Evolutionary conservation across 2,113 vertebrate species (phyloP).

Genomic region (Heterocephalus glaber): DNA sequence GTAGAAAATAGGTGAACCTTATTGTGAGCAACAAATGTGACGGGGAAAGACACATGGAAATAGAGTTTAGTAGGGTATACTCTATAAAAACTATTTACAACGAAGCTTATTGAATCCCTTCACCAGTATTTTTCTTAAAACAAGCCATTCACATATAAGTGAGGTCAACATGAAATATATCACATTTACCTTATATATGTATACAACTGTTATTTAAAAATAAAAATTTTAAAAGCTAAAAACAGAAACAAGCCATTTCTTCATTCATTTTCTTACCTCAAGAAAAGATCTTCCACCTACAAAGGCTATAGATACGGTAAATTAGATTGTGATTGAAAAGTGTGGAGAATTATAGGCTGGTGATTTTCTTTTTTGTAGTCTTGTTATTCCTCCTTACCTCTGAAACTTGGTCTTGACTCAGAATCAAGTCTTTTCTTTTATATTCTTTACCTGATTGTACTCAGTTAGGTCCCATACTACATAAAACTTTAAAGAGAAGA

Average conservation of each 20-base stretch:
- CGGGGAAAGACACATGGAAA: neutral
- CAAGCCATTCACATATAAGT: neutral
- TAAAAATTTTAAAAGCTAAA: neutral
- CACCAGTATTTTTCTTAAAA: neutral
- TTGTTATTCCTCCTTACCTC: neutral
- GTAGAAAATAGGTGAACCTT: neutral
- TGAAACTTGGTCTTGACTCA: conserved; percentile 58
- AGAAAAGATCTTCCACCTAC: neutral
- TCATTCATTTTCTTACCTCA: neutral
- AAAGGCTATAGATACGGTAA: neutral
- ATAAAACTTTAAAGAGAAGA: conserved; percentile 57
- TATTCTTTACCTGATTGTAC: conserved; percentile 66
- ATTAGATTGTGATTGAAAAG: neutral
- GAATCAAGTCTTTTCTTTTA: conserved; percentile 32
- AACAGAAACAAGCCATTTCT: neutral
- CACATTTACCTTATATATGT: neutral
- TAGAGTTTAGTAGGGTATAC: neutral
- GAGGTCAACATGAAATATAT: neutral
- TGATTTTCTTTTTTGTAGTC: conserved; percentile 31
- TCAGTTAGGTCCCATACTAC: conserved; percentile 25
- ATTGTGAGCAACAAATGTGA: neutral
- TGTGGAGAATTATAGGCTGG: neutral
- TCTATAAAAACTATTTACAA: neutral
- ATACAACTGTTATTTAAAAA: neutral
- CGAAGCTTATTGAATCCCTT: neutral